Base-by-base conservation (phyloP, 2,888 invertebrate species). In the Netelia inedita region DNA sequence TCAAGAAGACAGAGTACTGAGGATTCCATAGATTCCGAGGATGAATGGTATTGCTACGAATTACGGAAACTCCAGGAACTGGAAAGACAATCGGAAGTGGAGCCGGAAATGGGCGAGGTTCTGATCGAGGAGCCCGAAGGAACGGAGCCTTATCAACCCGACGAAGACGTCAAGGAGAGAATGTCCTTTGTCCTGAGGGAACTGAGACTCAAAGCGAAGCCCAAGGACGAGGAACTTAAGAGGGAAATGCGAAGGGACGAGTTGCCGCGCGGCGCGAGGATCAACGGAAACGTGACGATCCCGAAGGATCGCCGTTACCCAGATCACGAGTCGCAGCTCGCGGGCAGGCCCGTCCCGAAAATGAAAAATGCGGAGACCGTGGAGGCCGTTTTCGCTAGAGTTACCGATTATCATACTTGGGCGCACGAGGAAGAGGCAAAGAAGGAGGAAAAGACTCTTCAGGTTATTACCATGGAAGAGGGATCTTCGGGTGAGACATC, bases 1-100 rank as follows among this genome's bases (percentile, higher is more conserved):
- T 98, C 98, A 0, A 95, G 98, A 87, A 95, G 98, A 72, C 98
- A 98, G 94, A 98, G 98, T 91, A 98, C 98, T 0, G 98, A 98
- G 94, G 98, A 98, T 89, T 98, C 98, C 90, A 98, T 98, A 80
- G 98, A 98, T 92, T 98, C 97, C 35, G 98, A 98, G 94, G 98
- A 98, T 91, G 98, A 98, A 93, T 98, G 98, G 97, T 98, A 98
- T 90, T 97, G 97, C 89, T 98, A 98, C 92, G 98, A 98, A 92
- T 93, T 98, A 80, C 95, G 97, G 78, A 98, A 98, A 93, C 94
- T 98, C 50, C 98, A 98, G 94, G 97, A 98, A 94, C 95, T 98
- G 94, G 98, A 98, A 93, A 95, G 96, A 86, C 96, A 96, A 87
- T 96, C 96, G 1, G 96, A 96, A 88, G 89, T 96, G 79, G 96